phyloP scores from a whole-genome alignment of 2,113 vertebrate species.

The Macquaria australasica region DNA sequence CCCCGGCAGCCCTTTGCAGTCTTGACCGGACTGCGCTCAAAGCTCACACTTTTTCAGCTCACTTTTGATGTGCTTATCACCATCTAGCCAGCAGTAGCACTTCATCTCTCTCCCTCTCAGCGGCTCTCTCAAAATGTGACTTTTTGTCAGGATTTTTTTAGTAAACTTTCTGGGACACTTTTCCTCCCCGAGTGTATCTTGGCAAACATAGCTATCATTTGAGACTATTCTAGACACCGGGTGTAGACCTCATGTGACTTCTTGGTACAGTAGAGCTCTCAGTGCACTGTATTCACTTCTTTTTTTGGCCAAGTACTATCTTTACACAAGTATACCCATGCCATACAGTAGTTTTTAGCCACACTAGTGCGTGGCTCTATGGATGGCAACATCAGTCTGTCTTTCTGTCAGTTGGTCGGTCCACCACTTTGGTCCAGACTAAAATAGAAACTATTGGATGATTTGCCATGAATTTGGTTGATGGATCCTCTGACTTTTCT shows the following conservation, averaged over 20 bases:
- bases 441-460: neutral
- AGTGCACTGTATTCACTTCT: neutral
- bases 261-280: neutral
- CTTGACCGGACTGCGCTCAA: conserved; percentile 34
- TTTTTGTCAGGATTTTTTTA: neutral
- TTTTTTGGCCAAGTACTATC: neutral
- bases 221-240: neutral
- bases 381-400: neutral
- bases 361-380: neutral
- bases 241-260: conserved; percentile 4
- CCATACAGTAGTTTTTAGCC: too few species aligned
- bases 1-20: neutral
- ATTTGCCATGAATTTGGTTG: too few species aligned
- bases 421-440: neutral
- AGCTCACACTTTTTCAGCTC: neutral
- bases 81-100: conserved; percentile 17
- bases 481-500: too few species aligned
- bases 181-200: conserved; percentile 12
- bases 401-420: neutral
- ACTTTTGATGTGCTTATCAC: conserved; percentile 56
- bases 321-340: neutral
- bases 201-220: conserved; percentile 20
- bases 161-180: conserved; percentile 18
- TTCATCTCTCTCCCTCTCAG: conserved; percentile 29
- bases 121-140: conserved; percentile 13